These are phyloP conservation scores for Phylloscopus trochiloides DNA, from an alignment of 2,113 vertebrate species.

Conservation along the genomic window DNA sequence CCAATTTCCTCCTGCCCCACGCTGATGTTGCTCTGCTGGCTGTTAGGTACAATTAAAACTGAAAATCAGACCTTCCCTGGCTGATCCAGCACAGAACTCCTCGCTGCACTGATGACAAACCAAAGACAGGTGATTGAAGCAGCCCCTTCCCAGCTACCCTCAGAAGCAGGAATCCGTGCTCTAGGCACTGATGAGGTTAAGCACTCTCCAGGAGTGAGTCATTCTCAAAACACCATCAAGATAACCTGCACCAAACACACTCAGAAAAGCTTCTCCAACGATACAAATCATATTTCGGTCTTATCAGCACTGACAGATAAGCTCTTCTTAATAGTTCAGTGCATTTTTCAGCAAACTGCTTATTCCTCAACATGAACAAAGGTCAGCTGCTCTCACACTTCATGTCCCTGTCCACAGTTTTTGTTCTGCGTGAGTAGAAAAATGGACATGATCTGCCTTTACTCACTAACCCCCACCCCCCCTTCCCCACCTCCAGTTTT, in stretches of 20 bases:
- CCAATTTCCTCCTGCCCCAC: neutral
- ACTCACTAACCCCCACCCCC: neutral
- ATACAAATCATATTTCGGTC: neutral
- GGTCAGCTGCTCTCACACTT: neutral
- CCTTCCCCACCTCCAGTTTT: neutral
- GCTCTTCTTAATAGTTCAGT: neutral
- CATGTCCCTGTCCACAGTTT: neutral
- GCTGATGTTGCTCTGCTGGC: neutral
- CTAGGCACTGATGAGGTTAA: neutral
- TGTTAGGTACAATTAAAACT: neutral
- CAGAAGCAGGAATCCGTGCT: neutral
- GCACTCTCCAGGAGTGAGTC: neutral
- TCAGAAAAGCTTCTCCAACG: neutral
- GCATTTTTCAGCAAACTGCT: neutral
- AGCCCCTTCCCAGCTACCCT: neutral
- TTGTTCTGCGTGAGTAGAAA: neutral
- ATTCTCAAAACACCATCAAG: neutral
- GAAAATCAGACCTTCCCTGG: neutral
- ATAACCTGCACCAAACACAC: neutral
- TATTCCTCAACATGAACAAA: neutral
- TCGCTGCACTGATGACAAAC: neutral
- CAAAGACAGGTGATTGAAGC: neutral
- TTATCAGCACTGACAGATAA: conserved; percentile 18
- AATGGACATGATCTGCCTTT: neutral
- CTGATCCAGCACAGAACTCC: neutral